Evolutionary conservation across 2,113 vertebrate species (phyloP), one percentile per base, ranked within the genome.

Genomic region (Epinephelus lanceolatus): DNA sequence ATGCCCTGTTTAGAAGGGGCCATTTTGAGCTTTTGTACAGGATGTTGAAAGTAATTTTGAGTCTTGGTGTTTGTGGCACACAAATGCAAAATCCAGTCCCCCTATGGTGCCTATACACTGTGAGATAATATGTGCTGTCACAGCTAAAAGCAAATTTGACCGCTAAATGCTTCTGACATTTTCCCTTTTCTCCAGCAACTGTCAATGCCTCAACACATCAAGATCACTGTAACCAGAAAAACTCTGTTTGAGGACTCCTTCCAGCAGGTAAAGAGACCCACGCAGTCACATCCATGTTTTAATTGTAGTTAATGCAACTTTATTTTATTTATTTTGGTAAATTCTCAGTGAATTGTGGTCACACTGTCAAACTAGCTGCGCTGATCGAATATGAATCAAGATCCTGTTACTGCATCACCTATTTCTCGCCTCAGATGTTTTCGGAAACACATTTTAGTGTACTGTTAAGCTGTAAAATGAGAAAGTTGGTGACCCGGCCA

Each of bases 211-310:
- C 98, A 99, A 76, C 98, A 99, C 91, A 97, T 98, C 90, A 99
- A 99, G 94, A 99, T 99, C 86, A 97, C 96, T 4, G 97, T 99
- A 72, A 95, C 95, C 88, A 97, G 98, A 75, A 99, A 99, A 95
- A 99, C 97, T 0, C 91, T 99, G 78, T 99, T 99, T 78, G 98
- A 99, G 88, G 98, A 99, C 91, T 99, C 98, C 2, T 99, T 99
- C 95, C 98, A 99, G 86, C 98, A 99, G 96, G 98, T 99, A 94
- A 78, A 73, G 55, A 47, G 33, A 55, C 7, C 19, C 11, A 1
- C 27, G 2, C 47, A 18, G 37, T 71, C 25, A 76, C 62, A 18
- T n/a, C 59, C 9, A 2, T 12, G 33, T n/a, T 21, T 63, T 63
- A 6, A 40, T 9, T 1, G 10, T 10, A 3, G 12, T 65, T 42